Percentiles rank a stretch among this genome's conserved stretches.
Evolutionary conservation across 1,140 invertebrate species (phyloP).

Genomic region (Papilio machaon): DNA sequence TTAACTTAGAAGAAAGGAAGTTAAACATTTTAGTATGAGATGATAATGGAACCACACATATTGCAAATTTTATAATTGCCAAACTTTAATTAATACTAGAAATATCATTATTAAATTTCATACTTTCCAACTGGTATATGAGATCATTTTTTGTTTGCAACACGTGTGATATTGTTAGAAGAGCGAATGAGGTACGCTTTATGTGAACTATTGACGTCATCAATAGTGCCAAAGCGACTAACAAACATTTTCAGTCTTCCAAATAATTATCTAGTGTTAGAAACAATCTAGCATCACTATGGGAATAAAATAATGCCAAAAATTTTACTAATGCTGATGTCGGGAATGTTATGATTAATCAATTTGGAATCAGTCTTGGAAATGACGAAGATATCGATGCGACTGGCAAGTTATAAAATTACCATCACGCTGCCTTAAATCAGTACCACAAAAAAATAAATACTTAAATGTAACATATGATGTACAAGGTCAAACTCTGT

Average conservation of each 20-base stretch:
- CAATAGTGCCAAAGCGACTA: constrained; percentile 70
- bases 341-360: constrained; percentile 60
- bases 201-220: constrained; percentile 67
- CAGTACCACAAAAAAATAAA: constrained; percentile 75
- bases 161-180: constrained; percentile 49
- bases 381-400: constrained; percentile 62
- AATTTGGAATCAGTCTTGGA: constrained; percentile 79
- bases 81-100: constrained; percentile 34
- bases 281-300: constrained; percentile 56
- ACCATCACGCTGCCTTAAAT: constrained; percentile 55
- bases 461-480: constrained; percentile 68
- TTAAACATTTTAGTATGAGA: constrained; percentile 70
- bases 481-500: constrained; percentile 51
- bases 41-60: constrained; percentile 41
- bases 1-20: constrained; percentile 69
- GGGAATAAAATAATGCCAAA: constrained; percentile 43
- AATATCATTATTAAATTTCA: constrained; percentile 8
- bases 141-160: constrained; percentile 40
- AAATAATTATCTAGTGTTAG: constrained; percentile 55
- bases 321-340: constrained; percentile 35
- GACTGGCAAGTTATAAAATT: constrained; percentile 61
- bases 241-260: constrained; percentile 64
- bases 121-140: constrained; percentile 3
- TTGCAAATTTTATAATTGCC: constrained; percentile 44
- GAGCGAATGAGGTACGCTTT: constrained; percentile 58